Base-by-base conservation (phyloP, 1,140 invertebrate genomes). In the Meloidogyne floridensis region DNA sequence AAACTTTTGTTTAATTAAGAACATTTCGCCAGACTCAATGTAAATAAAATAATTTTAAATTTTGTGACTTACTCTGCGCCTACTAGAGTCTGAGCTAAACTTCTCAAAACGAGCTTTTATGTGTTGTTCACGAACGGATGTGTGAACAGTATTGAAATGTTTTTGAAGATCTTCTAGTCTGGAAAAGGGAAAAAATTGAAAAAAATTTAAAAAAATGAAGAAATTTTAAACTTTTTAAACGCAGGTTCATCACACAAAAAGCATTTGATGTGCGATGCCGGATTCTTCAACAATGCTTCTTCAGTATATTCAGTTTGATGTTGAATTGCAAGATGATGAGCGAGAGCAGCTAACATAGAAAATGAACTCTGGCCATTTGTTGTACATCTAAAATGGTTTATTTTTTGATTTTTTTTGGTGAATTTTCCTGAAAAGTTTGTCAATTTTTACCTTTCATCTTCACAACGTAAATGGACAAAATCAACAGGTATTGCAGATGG, bases 271-370 rank as follows among this genome's bases (percentile, higher is more conserved):
- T 71, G 53, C 20, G 77, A 20, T 4, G n/a, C 77, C 5, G 77
- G 18, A 6, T 79, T 51, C 18, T 79, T 79, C 18, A 79, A 11
- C 77, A 79, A 8, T 42, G 43, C 43, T 69, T 79, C 77, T 10
- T 69, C 77, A 5, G 65, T 53, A 13, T 53, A 79, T n/a, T 79
- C 71, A 42, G 73, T 43, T 54, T 80, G 74, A 10, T 77, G 80
- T 80, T 80, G 80, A 81, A 80, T 59, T n/a, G 80, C 81, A 72
- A 82, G 72, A 56, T 82, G 81, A n/a, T 82, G 79, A n/a, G 81
- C 81, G n/a, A 82, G 79, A 13, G 43, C 69, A 51, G 42, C 70
- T 18, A 82, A 32, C n/a, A 42, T 82, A 59, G 11, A n/a, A 53
- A 82, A 82, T 11, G 81, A 69, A 51, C n/a, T 20, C 18, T 43